These are phyloP conservation scores for Polypterus bichir DNA, from an alignment of 2,113 vertebrate genomes.

Conservation along the genomic window DNA sequence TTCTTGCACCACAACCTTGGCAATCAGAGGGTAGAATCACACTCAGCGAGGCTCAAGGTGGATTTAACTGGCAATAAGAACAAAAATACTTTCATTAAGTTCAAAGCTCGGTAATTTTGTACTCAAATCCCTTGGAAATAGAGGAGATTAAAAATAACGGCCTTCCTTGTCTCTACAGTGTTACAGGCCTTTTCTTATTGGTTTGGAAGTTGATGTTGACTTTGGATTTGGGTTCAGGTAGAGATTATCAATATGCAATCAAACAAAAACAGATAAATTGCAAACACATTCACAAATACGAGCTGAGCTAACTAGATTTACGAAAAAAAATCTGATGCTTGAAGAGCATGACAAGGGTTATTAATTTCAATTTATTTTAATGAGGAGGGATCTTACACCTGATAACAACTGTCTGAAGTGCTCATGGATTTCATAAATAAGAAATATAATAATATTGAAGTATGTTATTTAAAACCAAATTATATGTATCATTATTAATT, in stretches of 20 bases:
- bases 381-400: too few relatives aligned
- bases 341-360: too few relatives aligned
- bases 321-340: too few relatives aligned
- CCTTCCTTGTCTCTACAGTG: slow-evolving; percentile 25
- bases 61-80: background rate
- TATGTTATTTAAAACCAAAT: slow-evolving; percentile 13
- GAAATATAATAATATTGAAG: slow-evolving; percentile 21
- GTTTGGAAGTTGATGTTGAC: slow-evolving; percentile 33
- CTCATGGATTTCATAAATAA: slow-evolving; percentile 1
- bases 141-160: slow-evolving; percentile 24
- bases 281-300: slow-evolving; percentile 32
- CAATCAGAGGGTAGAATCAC: background rate
- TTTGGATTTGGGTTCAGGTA: slow-evolving; percentile 36
- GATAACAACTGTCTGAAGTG: slow-evolving; percentile 6
- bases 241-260: slow-evolving; percentile 51
- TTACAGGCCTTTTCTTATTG: slow-evolving; percentile 34
- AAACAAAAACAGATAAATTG: slow-evolving; percentile 48
- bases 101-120: slow-evolving; percentile 19
- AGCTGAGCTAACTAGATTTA: too few relatives aligned
- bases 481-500: slow-evolving; percentile 19
- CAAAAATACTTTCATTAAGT: slow-evolving; percentile 11
- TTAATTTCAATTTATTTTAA: too few relatives aligned
- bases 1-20: background rate
- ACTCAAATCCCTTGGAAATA: slow-evolving; percentile 20
- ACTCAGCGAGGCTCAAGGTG: background rate